Base-by-base conservation (phyloP, 2,113 vertebrate species). In the Ascaphus truei region DNA sequence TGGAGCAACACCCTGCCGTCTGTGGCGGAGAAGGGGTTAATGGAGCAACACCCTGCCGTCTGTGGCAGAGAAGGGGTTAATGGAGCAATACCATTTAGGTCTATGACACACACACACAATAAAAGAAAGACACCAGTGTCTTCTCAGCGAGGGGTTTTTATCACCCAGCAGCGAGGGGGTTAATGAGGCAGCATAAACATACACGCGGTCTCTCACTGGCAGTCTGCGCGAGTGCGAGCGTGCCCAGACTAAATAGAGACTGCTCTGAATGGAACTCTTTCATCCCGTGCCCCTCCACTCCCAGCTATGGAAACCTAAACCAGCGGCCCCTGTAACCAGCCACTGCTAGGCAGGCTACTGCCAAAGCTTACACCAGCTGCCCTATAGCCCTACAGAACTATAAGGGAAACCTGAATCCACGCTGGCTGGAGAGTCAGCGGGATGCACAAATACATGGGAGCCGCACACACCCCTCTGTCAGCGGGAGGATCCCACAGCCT, bases 221-320 rank as follows among this genome's bases (percentile, higher is more conserved):
- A 69, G 45, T 51, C 41, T 8, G 13, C 29, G 41, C 59, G 31
- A 69, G 43, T 60, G 66, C 8, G 66, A 60, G 66, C 66, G 66
- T 69, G 66, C 66, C 41, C 56, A 69, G 66, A 69, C 66, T 69
- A 69, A 69, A 60, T 69, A 69, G 56, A 69, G 66, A 59, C 66
- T 30, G 66, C 33, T 60, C 56, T 69, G 55, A 69, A 69, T 69
- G 56, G 64, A 37, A 60, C 55, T 2, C 66, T 60, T 69, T 69
- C 55, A 69, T 69, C 11, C 23, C 5, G 22, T 30, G 47, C 33
- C 25, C 25, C 66, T 60, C 30, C 6, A 48, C 30, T 60, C 45
- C 45, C 66, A 29, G 43, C 47, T 13, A 26, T 69, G 66, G 45
- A 69, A 51, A 50, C 55, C 22, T 59, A 59, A 50, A 68, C n/a